phyloP scores from a whole-genome alignment of 2,113 vertebrate species.

The Gymnarchus niloticus region DNA sequence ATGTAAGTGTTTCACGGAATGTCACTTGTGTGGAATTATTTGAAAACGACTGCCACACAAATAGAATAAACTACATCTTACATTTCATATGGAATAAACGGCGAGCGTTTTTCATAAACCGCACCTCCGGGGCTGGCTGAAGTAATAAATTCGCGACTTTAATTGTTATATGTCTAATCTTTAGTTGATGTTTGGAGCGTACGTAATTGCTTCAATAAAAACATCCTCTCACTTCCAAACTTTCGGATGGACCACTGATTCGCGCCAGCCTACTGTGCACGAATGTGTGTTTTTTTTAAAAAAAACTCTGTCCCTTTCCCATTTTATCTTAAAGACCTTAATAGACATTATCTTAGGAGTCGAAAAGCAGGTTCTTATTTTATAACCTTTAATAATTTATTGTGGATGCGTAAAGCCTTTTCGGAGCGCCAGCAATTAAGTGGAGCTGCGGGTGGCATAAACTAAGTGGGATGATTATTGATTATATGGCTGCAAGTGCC shows the following conservation, averaged over 20 bases:
- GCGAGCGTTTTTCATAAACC: not conserved
- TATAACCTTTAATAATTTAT: not conserved
- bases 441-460: not conserved
- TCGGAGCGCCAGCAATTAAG: not conserved
- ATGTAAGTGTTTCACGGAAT: constrained; percentile 71
- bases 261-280: not conserved
- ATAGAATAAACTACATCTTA: not conserved
- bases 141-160: not conserved
- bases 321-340: not conserved
- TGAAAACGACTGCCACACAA: not conserved
- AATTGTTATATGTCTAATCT: not conserved
- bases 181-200: not conserved
- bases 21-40: not conserved
- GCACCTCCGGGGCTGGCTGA: not conserved
- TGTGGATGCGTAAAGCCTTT: not conserved
- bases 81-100: not conserved
- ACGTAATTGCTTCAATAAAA: not conserved
- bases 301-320: no score
- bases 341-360: not conserved
- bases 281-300: not conserved
- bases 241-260: not conserved
- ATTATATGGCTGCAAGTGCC: not conserved
- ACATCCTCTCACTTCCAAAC: not conserved
- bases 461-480: not conserved
- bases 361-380: not conserved